These are phyloP conservation scores for Tetranychus piercei DNA, from an alignment of 2,888 invertebrate genomes.

Conservation along the genomic window DNA sequence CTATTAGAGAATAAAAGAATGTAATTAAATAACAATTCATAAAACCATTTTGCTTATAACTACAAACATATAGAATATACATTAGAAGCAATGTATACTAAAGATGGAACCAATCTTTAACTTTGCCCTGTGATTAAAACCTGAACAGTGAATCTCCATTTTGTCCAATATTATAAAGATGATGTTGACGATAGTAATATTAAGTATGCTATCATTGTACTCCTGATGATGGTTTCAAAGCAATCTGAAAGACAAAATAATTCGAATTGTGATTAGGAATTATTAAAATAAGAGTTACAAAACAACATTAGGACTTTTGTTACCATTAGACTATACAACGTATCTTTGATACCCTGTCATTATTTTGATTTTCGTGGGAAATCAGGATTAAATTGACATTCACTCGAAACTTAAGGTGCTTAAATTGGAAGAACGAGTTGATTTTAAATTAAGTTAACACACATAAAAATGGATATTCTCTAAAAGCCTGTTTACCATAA, in stretches of 20 bases:
- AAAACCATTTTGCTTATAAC: background rate
- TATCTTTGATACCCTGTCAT: too few species aligned
- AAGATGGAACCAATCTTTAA: background rate
- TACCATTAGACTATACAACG: too few species aligned
- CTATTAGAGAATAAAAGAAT: background rate
- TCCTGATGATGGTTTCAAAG: too few species aligned
- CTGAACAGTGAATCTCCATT: too few species aligned
- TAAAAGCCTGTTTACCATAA: background rate
- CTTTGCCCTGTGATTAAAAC: background rate
- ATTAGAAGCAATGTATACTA: background rate
- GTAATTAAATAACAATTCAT: background rate
- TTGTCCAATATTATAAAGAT: too few species aligned
- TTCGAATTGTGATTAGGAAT: too few species aligned
- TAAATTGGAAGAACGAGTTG: background rate
- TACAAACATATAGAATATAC: too few species aligned
- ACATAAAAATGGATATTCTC: background rate
- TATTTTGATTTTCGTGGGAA: background rate
- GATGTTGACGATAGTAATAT: too few species aligned
- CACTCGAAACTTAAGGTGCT: background rate
- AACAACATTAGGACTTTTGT: too few species aligned
- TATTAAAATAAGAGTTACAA: too few species aligned
- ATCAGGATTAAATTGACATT: background rate
- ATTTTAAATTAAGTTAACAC: background rate
- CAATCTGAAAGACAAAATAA: too few species aligned
- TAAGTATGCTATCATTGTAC: too few species aligned